A percentile compares a stretch with the other conserved stretches of the same genome.
Conservation (phyloP, 2,797 vertebrate genomes). For the Enteromius afrohamiltoni region DNA sequence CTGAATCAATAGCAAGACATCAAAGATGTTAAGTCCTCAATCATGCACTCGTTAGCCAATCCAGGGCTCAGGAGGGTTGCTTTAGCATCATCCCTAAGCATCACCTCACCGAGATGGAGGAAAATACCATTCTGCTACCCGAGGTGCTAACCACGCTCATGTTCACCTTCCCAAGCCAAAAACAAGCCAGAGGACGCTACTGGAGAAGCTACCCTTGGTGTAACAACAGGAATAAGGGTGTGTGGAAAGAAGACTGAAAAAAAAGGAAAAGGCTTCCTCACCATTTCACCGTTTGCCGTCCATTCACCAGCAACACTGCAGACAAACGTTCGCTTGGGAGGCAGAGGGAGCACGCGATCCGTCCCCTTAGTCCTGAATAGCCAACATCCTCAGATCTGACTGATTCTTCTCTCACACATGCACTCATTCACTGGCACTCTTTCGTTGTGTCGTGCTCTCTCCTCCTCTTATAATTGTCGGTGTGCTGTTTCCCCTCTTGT, state of each 20-base stretch:
- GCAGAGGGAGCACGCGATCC: constrained; percentile 73
- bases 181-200: constrained; percentile 44
- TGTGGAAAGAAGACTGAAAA: constrained; percentile 39
- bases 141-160: constrained; percentile 50
- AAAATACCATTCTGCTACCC: constrained; percentile 52
- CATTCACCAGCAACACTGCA: constrained; percentile 79
- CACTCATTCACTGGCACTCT: constrained; percentile 46
- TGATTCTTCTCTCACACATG: constrained; percentile 44
- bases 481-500: constrained; percentile 80
- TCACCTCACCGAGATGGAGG: constrained; percentile 70
- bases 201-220: constrained; percentile 46
- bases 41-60: constrained; percentile 14
- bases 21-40: constrained; percentile 22
- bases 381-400: constrained; percentile 71
- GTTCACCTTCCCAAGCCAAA: constrained; percentile 42
- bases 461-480: constrained; percentile 74
- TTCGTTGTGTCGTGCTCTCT: constrained; percentile 60
- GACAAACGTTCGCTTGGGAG: constrained; percentile 58
- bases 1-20: background rate
- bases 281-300: constrained; percentile 74
- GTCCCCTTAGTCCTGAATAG: constrained; percentile 64
- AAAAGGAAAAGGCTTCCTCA: constrained; percentile 46
- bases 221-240: constrained; percentile 25
- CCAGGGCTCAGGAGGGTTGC: constrained; percentile 51
- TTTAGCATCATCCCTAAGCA: constrained; percentile 74